These are phyloP conservation scores for Mylabris phalerata DNA, from an alignment of 1,140 invertebrate species.

Conservation along the genomic window DNA sequence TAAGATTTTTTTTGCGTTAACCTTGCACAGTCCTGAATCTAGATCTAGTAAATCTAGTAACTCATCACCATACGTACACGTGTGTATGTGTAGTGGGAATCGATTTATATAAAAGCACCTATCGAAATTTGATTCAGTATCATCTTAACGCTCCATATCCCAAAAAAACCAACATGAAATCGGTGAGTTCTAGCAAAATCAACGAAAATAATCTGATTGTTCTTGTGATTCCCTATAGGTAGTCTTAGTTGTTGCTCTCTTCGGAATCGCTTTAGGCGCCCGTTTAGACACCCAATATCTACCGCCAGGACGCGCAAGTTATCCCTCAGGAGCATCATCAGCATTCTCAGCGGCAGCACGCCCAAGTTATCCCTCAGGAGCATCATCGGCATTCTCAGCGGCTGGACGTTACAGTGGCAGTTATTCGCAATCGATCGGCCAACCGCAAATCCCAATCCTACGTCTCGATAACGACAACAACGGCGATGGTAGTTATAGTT, in stretches of 20 bases:
- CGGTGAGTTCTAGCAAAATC: slow-evolving; percentile 10
- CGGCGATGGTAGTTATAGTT: slow-evolving; percentile 43
- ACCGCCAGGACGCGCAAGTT: slow-evolving; percentile 42
- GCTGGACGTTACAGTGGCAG: slow-evolving; percentile 5
- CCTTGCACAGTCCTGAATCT: slow-evolving; percentile 11
- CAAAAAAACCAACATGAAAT: slow-evolving; percentile 18
- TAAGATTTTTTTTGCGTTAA: slow-evolving; percentile 8
- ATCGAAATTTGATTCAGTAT: slow-evolving; percentile 8
- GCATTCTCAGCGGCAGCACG: slow-evolving; percentile 40
- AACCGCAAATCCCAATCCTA: slow-evolving; percentile 42
- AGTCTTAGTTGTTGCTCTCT: slow-evolving; percentile 6
- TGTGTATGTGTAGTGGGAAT: slow-evolving; percentile 3
- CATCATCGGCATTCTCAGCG: background rate
- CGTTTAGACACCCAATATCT: slow-evolving; percentile 56
- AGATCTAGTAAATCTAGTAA: background rate
- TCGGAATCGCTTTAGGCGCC: slow-evolving; percentile 17
- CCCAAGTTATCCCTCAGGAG: too few relatives aligned
- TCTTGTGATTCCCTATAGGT: slow-evolving; percentile 1
- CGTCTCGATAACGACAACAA: slow-evolving; percentile 8
- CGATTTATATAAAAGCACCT: slow-evolving; percentile 6
- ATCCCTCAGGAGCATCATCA: too few relatives aligned
- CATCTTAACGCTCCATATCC: background rate
- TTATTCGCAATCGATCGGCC: background rate
- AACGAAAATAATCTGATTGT: background rate
- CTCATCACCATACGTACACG: background rate